Percentiles rank a stretch among this genome's conserved stretches.
phyloP scores from a whole-genome alignment of 1,140 invertebrate species.

The Acyrthosiphon pisum region DNA sequence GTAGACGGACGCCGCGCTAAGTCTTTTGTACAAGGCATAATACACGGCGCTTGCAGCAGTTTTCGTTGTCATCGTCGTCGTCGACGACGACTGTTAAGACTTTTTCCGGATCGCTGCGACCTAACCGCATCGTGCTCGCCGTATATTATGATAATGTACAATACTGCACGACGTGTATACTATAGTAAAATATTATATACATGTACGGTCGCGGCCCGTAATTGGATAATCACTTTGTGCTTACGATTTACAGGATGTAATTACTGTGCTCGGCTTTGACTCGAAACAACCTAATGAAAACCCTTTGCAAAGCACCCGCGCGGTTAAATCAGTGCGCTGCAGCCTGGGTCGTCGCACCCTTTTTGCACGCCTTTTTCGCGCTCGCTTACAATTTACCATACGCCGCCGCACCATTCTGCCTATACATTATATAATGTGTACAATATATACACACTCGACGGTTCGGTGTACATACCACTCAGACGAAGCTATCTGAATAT shows the following conservation, averaged over 20 bases:
- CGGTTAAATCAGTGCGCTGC: background rate
- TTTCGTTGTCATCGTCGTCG: background rate
- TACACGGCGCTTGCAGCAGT: background rate
- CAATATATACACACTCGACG: background rate
- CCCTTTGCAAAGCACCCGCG: background rate
- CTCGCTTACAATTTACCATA: background rate
- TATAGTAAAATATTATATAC: background rate
- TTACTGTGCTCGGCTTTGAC: background rate
- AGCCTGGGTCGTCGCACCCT: background rate
- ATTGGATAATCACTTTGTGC: slow-evolving; percentile 21
- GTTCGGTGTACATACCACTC: too few relatives aligned
- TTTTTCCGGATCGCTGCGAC: slow-evolving; percentile 35
- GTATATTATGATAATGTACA: background rate
- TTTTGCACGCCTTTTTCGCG: background rate
- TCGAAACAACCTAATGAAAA: background rate
- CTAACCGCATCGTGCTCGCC: background rate
- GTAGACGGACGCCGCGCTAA: background rate
- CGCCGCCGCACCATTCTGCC: background rate
- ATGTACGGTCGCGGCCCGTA: background rate
- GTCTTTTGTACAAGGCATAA: slow-evolving; percentile 22
- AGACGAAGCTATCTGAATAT: too few relatives aligned
- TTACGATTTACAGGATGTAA: slow-evolving; percentile 9
- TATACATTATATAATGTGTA: background rate
- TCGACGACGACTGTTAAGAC: background rate
- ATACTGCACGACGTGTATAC: background rate